Evolutionary conservation across 2,888 invertebrate genomes (phyloP), one percentile per base, ranked within the genome.

Genomic region (Bedellia somnulentella): DNA sequence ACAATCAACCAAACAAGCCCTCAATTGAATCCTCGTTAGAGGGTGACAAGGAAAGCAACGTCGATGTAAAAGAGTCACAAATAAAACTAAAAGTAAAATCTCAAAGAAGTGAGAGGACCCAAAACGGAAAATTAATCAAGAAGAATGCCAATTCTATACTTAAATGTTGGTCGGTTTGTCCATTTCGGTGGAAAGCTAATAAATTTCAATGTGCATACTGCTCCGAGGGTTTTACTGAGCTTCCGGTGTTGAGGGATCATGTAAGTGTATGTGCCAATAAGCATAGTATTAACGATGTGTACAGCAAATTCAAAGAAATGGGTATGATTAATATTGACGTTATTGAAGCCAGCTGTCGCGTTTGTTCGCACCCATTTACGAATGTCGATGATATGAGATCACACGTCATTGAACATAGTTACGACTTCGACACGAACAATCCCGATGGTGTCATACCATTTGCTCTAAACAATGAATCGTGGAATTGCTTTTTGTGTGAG

Each of bases 261-360:
- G 59, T 71, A 8, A 41, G 49, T 11, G 21, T 44, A 2, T 73
- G 73, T 35, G 45, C 59, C 1, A 35, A 44, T 2, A 46, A 48
- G 10, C 59, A 68, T 33, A 52, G 37, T 12, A 42, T 59, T 3
- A 58, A 57, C 30, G 73, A 70, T 27, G 70, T 73, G 4, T 75
- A 73, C 36, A 61, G 51, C 32, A 73, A 71, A 38, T 71, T 61
- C 33, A 71, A 63, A 40, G 71, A 73, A 41, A 70, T 73, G 70
- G 50, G 60, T 0, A 42, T 71, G 1, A 70, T 75, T 4, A 75
- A 73, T 25, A 50, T 75, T 1, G 73, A 73, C 36, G 43, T 60
- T 1, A 63, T 62, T 0, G 54, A 57, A 4, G 53, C 67, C 1
- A 31, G 39, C 1, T 75, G 75, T 35, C 44, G 48, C n/a, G 35